Conservation (phyloP, 1,140 invertebrate species). For the Drosophila dunni region DNA sequence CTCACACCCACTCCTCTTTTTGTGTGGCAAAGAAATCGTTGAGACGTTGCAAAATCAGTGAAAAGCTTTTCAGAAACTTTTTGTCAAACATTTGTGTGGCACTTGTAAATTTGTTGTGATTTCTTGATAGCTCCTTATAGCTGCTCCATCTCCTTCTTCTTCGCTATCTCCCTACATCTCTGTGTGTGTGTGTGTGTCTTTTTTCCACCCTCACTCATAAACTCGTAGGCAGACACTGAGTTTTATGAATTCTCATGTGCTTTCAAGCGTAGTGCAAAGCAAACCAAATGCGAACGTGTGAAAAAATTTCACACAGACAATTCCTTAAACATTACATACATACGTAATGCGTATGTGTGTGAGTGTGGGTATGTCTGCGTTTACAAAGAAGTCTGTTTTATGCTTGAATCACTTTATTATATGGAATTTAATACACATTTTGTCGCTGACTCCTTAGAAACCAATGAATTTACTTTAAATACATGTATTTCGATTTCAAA, state of each 20-base stretch:
- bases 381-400: slow-evolving; percentile 66
- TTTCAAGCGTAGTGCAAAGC: slow-evolving; percentile 61
- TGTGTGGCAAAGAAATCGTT: slow-evolving; percentile 68
- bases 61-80: slow-evolving; percentile 81
- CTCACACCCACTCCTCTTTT: slow-evolving; percentile 3
- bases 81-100: slow-evolving; percentile 83
- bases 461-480: slow-evolving; percentile 42
- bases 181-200: background rate
- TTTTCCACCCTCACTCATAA: background rate
- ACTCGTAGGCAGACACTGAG: slow-evolving; percentile 56
- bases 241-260: slow-evolving; percentile 79
- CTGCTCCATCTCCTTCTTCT: slow-evolving; percentile 31
- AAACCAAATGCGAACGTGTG: slow-evolving; percentile 64
- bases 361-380: slow-evolving; percentile 24
- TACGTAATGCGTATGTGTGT: background rate
- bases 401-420: slow-evolving; percentile 80
- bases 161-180: background rate
- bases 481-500: slow-evolving; percentile 7
- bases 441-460: slow-evolving; percentile 69
- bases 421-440: slow-evolving; percentile 68
- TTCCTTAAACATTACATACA: slow-evolving; percentile 15
- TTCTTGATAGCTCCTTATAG: slow-evolving; percentile 81
- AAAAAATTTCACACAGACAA: slow-evolving; percentile 58
- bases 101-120: slow-evolving; percentile 84
- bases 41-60: slow-evolving; percentile 81